Evolutionary conservation across 2,113 vertebrate species (phyloP).

Genomic region (Periophthalmodon schlosseri): DNA sequence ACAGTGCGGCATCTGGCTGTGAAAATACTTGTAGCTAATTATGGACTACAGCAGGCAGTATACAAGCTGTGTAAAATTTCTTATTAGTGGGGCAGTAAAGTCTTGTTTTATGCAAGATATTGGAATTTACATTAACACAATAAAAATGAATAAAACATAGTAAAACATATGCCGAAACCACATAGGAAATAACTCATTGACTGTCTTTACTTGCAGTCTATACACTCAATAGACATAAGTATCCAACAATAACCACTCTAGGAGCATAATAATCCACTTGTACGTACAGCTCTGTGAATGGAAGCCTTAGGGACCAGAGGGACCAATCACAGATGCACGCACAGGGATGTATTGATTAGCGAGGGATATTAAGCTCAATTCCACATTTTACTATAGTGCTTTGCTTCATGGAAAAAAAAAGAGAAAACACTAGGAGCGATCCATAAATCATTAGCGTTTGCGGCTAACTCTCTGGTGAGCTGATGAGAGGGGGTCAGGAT

Average conservation of each 20-base stretch:
- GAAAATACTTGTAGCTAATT: too few relatives aligned
- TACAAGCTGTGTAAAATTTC: neutral
- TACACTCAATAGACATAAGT: neutral
- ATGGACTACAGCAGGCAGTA: neutral
- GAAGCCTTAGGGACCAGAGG: neutral
- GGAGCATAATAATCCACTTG: slow-evolving; percentile 6
- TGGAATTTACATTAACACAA: neutral
- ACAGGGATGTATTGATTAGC: neutral
- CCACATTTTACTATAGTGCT: neutral
- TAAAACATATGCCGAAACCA: neutral
- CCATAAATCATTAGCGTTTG: slow-evolving; percentile 21
- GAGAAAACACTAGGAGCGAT: slow-evolving; percentile 23
- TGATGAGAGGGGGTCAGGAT: slow-evolving; percentile 15
- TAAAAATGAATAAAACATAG: neutral
- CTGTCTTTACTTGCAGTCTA: neutral
- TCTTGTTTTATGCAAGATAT: neutral
- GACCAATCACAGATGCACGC: slow-evolving; percentile 1
- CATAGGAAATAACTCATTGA: neutral
- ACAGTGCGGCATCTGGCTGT: neutral
- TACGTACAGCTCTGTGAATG: slow-evolving; percentile 1
- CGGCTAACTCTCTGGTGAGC: slow-evolving; percentile 19
- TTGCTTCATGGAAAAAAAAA: slow-evolving; percentile 7
- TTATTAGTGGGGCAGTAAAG: neutral
- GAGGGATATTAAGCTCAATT: slow-evolving; percentile 10
- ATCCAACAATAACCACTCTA: slow-evolving; percentile 2